A percentile compares a stretch with the other conserved stretches of the same genome.
Conservation (phyloP, 1,140 invertebrate species). For the Eriocheir sinensis region DNA sequence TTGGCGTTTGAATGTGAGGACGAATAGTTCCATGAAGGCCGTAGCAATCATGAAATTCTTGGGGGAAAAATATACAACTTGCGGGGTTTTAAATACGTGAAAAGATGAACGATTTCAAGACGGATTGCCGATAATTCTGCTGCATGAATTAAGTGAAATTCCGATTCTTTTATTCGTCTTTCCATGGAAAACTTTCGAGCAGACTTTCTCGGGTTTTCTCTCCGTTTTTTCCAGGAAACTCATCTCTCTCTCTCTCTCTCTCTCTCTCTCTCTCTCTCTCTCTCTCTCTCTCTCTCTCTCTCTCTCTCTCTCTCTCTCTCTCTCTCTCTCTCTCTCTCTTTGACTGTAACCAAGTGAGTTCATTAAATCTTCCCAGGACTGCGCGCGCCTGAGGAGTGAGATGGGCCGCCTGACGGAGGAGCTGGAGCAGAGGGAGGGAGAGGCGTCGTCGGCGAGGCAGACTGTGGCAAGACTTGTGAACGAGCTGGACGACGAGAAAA, state of each 20-base stretch:
- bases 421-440: slow-evolving; percentile 50
- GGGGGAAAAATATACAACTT: too few relatives aligned
- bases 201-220: too few relatives aligned
- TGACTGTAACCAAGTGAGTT: background rate
- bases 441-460: slow-evolving; percentile 60
- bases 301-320: slow-evolving; percentile 14
- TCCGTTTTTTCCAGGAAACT: background rate
- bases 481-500: slow-evolving; percentile 70
- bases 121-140: background rate
- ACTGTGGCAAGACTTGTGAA: slow-evolving; percentile 59
- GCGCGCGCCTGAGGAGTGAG: slow-evolving; percentile 57
- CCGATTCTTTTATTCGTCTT: background rate
- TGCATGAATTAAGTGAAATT: background rate
- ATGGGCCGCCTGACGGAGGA: slow-evolving; percentile 34
- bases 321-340: slow-evolving; percentile 35
- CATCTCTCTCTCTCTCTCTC: background rate
- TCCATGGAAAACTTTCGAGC: background rate
- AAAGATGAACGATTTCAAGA: background rate
- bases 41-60: too few relatives aligned
- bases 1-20: background rate
- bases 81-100: too few relatives aligned
- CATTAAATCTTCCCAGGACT: slow-evolving; percentile 41
- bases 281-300: slow-evolving; percentile 23
- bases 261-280: background rate
- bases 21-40: background rate